Conservation (phyloP, 2,113 vertebrate species). For the human region DNA sequence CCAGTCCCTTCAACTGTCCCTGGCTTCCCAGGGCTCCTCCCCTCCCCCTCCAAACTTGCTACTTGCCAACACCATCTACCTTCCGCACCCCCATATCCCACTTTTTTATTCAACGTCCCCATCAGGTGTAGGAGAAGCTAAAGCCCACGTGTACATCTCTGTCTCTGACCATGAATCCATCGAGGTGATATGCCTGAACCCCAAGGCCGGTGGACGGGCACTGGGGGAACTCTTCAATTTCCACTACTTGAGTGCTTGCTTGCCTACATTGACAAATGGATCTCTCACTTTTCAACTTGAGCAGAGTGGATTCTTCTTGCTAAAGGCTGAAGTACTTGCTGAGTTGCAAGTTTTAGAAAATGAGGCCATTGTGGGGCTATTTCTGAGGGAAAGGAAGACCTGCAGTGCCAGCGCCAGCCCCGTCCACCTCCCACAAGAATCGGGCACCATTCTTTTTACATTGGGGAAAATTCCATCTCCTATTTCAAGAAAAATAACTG, state of each 20-base stretch:
- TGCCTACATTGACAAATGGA: conserved; percentile 32
- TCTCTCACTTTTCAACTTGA: conserved; percentile 45
- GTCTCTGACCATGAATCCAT: background rate
- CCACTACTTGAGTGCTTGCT: background rate
- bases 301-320: conserved; percentile 57
- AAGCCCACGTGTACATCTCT: background rate
- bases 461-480: conserved; percentile 72
- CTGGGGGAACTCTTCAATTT: background rate
- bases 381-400: conserved; percentile 67
- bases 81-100: too few relatives aligned
- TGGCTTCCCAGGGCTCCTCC: background rate
- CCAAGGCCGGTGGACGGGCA: background rate
- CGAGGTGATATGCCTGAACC: background rate
- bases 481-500: conserved; percentile 65
- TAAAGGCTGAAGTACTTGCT: conserved; percentile 64
- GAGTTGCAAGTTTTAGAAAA: conserved; percentile 75
- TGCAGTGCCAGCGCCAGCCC: background rate
- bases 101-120: background rate
- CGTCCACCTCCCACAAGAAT: conserved; percentile 72
- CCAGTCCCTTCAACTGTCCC: background rate
- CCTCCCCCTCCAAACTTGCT: background rate
- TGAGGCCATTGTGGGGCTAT: conserved; percentile 72
- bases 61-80: background rate
- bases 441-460: conserved; percentile 73
- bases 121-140: background rate